phyloP scores from a whole-genome alignment of 2,888 invertebrate genomes.

The Volucella bombylans region DNA sequence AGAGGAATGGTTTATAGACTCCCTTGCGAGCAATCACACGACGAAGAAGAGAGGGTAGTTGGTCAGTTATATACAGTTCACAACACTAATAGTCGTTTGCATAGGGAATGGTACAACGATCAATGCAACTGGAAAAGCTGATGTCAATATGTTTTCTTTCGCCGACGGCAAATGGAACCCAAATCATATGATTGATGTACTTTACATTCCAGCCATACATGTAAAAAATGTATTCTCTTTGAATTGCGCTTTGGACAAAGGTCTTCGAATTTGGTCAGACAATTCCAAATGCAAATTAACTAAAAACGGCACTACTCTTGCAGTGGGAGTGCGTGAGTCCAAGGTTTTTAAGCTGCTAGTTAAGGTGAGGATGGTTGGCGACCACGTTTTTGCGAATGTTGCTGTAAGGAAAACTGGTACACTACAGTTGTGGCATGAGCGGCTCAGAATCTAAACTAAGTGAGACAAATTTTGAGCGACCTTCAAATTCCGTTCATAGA shows the following conservation, averaged over 20 bases:
- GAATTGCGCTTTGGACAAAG: slow-evolving; percentile 11
- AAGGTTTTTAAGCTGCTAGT: slow-evolving; percentile 19
- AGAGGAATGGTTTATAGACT: slow-evolving; percentile 61
- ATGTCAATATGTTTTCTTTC: slow-evolving; percentile 41
- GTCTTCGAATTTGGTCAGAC: slow-evolving; percentile 21
- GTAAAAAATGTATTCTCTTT: slow-evolving; percentile 17
- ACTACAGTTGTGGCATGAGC: slow-evolving; percentile 20
- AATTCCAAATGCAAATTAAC: slow-evolving; percentile 28
- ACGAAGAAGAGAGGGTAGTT: slow-evolving; percentile 40
- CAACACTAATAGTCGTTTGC: slow-evolving; percentile 11
- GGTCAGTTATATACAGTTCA: slow-evolving; percentile 4
- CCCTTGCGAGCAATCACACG: slow-evolving; percentile 63
- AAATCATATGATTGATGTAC: slow-evolving; percentile 7
- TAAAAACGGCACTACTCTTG: slow-evolving; percentile 22
- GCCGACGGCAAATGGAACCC: slow-evolving; percentile 25
- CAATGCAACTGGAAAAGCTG: slow-evolving; percentile 25
- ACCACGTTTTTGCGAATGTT: slow-evolving; percentile 1
- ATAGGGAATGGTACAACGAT: slow-evolving; percentile 42
- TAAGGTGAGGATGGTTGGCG: neutral
- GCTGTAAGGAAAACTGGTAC: neutral
- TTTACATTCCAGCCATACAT: slow-evolving; percentile 24
- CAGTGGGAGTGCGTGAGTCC: slow-evolving; percentile 23
- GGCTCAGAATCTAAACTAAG: slow-evolving; percentile 15
- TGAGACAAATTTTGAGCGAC: slow-evolving; percentile 1
- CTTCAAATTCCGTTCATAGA: neutral